Evolutionary conservation across 2,797 vertebrate genomes (phyloP).

Genomic region (Siniperca obscura): DNA sequence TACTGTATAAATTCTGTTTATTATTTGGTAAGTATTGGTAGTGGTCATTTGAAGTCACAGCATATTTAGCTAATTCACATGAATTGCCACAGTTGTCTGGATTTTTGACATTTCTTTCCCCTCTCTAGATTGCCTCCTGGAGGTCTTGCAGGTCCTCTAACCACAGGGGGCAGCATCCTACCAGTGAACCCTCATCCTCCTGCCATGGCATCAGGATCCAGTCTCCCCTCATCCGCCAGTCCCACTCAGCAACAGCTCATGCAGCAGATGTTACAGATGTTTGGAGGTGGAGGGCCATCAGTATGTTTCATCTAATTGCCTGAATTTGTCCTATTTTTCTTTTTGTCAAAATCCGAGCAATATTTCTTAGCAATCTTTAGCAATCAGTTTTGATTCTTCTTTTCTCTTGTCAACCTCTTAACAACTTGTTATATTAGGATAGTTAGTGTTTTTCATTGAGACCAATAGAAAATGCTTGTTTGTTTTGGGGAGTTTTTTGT

Average conservation of each 20-base stretch:
- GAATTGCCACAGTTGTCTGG: background rate
- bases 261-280: conserved; percentile 95
- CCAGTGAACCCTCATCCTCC: conserved; percentile 77
- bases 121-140: conserved; percentile 83
- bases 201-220: conserved; percentile 79
- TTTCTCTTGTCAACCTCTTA: background rate
- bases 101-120: background rate
- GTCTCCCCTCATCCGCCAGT: conserved; percentile 72
- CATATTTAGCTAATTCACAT: background rate
- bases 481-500: too few species aligned
- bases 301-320: conserved; percentile 71
- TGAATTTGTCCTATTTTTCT: background rate
- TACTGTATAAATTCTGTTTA: background rate
- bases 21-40: background rate
- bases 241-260: conserved; percentile 89
- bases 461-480: background rate
- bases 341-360: background rate
- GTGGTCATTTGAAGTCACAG: background rate
- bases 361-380: too few species aligned
- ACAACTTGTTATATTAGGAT: background rate
- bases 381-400: background rate
- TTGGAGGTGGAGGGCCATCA: conserved; percentile 87
- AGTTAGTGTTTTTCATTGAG: background rate
- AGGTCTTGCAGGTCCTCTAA: conserved; percentile 77
- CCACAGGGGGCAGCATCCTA: conserved; percentile 64